Conservation (phyloP, 2,888 invertebrate species). For the Altica lythri region DNA sequence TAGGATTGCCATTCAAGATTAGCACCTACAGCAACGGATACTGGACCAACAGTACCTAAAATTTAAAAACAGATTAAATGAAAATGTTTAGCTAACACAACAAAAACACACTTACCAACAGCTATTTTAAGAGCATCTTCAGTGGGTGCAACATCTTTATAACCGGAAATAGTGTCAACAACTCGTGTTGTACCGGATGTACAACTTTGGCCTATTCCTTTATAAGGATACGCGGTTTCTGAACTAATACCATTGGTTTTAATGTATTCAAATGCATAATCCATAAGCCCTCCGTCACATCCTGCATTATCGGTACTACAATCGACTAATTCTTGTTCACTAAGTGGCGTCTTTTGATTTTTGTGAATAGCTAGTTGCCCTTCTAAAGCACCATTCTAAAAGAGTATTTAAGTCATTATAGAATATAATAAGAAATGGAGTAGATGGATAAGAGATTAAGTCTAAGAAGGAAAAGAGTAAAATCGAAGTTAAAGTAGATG, state of each 20-base stretch:
- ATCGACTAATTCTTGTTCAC: slow-evolving; percentile 81
- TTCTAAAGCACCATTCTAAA: slow-evolving; percentile 83
- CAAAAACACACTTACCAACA: slow-evolving; percentile 4
- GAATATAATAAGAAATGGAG: no score
- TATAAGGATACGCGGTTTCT: slow-evolving; percentile 80
- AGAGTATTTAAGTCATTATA: background rate
- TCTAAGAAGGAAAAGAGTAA: no score
- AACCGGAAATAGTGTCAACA: background rate
- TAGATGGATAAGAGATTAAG: no score
- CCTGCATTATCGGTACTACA: slow-evolving; percentile 77
- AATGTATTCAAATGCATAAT: slow-evolving; percentile 78
- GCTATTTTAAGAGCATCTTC: background rate
- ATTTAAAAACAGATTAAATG: background rate
- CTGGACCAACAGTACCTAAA: slow-evolving; percentile 8
- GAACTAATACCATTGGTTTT: slow-evolving; percentile 83
- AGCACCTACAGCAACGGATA: slow-evolving; percentile 1
- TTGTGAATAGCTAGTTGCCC: slow-evolving; percentile 83
- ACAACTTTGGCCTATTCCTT: slow-evolving; percentile 5
- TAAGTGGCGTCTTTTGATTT: slow-evolving; percentile 80
- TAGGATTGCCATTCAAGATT: background rate
- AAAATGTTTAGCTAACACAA: background rate
- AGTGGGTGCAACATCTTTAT: background rate
- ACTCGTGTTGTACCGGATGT: no score
- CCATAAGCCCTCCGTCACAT: slow-evolving; percentile 79
- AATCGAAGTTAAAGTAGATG: no score